A percentile compares a stretch with the other conserved stretches of the same genome.
Evolutionary conservation across 23 tunicate genomes (phyloP).

Genomic region (Clavelina lepadiformis): DNA sequence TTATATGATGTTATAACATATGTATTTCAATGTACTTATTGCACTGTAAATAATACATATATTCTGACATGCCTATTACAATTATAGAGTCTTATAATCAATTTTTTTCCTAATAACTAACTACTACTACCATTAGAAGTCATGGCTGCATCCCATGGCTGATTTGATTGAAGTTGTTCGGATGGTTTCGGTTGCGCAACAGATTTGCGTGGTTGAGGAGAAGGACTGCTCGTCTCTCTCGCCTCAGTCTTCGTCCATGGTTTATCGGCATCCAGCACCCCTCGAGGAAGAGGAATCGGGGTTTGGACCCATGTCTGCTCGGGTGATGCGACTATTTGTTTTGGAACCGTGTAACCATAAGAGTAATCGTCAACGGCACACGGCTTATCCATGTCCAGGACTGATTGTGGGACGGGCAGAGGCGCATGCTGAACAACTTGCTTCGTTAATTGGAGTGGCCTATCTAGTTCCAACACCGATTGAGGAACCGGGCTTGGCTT

Average conservation of each 20-base stretch:
- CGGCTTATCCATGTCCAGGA: constrained; percentile 38
- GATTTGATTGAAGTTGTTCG: too few relatives aligned
- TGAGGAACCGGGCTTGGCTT: constrained; percentile 47
- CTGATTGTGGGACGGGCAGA: constrained; percentile 54
- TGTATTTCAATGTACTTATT: too few relatives aligned
- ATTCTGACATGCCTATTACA: too few relatives aligned
- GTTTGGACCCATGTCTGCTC: constrained; percentile 33
- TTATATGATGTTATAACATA: too few relatives aligned
- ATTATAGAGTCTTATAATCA: too few relatives aligned
- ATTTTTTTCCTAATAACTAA: too few relatives aligned
- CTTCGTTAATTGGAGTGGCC: too few relatives aligned
- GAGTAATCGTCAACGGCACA: constrained; percentile 30
- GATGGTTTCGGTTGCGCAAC: too few relatives aligned
- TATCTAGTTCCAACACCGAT: constrained; percentile 45
- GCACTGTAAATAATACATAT: too few relatives aligned
- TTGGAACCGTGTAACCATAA: constrained; percentile 26
- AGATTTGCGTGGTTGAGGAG: constrained; percentile 10
- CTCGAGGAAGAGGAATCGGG: constrained; percentile 43
- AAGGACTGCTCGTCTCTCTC: too few relatives aligned
- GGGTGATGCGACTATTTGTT: constrained; percentile 22
- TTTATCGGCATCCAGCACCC: constrained; percentile 33
- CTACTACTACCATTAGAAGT: too few relatives aligned
- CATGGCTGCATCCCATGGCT: too few relatives aligned
- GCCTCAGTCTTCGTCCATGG: constrained; percentile 5
- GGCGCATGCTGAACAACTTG: constrained; percentile 12